These are phyloP conservation scores for Philaethria dido DNA, from an alignment of 2,888 invertebrate genomes.

Conservation along the genomic window DNA sequence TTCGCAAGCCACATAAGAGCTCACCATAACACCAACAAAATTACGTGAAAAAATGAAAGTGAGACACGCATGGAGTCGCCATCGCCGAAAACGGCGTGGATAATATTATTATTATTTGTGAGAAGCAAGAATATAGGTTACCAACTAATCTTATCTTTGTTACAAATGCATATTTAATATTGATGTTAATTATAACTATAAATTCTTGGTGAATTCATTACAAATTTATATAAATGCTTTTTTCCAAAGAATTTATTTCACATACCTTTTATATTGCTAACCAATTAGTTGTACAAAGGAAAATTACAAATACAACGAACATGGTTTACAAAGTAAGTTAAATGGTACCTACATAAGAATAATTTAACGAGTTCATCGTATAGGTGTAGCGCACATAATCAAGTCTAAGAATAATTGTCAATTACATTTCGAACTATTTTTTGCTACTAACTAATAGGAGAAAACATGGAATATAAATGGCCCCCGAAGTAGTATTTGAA, in stretches of 20 bases:
- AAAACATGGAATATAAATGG: too few species aligned
- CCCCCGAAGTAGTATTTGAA: too few species aligned
- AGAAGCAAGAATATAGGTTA: not conserved
- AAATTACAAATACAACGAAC: not conserved
- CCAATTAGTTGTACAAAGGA: not conserved
- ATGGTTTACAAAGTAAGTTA: conserved; percentile 17
- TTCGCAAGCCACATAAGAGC: too few species aligned
- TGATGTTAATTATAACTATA: not conserved
- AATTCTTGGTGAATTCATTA: not conserved
- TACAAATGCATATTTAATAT: conserved; percentile 8
- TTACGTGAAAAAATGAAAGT: too few species aligned
- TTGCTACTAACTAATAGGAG: too few species aligned
- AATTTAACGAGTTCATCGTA: not conserved
- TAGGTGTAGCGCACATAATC: not conserved
- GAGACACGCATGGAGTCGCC: too few species aligned
- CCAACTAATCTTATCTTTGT: conserved; percentile 1
- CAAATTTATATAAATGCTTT: not conserved
- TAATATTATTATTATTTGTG: too few species aligned
- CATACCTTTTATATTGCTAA: not conserved
- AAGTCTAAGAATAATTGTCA: not conserved
- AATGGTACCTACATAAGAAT: not conserved
- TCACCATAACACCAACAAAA: too few species aligned
- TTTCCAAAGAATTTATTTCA: not conserved
- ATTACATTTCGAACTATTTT: not conserved
- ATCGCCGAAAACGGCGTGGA: too few species aligned